phyloP scores from a whole-genome alignment of 2,888 invertebrate species.

The Leucoptera coffeella region DNA sequence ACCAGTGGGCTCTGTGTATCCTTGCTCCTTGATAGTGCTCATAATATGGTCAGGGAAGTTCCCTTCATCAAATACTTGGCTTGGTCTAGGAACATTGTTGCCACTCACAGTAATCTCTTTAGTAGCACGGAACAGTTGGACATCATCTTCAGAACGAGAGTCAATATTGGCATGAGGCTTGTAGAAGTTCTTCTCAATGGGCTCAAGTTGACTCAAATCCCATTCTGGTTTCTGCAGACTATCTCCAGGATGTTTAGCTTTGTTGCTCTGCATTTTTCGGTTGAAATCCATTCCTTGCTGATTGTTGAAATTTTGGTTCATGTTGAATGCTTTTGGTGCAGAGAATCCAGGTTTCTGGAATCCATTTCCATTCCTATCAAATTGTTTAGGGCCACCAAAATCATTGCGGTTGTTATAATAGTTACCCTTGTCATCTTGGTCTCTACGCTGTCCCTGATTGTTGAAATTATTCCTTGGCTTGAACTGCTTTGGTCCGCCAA shows the following conservation, averaged over 20 bases:
- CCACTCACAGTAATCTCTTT: conserved; percentile 90
- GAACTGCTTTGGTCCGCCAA: conserved; percentile 42
- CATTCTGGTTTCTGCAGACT: conserved; percentile 75
- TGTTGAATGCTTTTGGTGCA: conserved; percentile 30
- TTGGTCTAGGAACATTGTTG: conserved; percentile 79
- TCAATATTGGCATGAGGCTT: conserved; percentile 71
- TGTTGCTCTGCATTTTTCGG: conserved; percentile 55
- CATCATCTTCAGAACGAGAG: conserved; percentile 63
- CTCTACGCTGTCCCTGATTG: conserved; percentile 25
- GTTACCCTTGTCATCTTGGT: conserved; percentile 37
- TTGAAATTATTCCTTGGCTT: conserved; percentile 37
- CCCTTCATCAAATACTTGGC: conserved; percentile 84
- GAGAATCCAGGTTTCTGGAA: conserved; percentile 24
- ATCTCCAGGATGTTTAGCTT: conserved; percentile 67
- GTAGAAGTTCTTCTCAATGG: conserved; percentile 90
- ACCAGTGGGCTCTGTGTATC: conserved; percentile 82
- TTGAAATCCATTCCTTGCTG: conserved; percentile 30
- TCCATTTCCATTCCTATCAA: conserved; percentile 12
- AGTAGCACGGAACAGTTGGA: conserved; percentile 65
- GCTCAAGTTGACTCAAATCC: conserved; percentile 68
- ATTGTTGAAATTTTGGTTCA: conserved; percentile 26
- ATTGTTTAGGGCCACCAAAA: conserved; percentile 44
- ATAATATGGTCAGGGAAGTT: conserved; percentile 83
- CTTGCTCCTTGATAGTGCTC: conserved; percentile 72
- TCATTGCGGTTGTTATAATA: conserved; percentile 41